Percentiles rank a stretch among this genome's conserved stretches.
Conservation (phyloP, 1,140 invertebrate genomes). For the Formica exsecta region DNA sequence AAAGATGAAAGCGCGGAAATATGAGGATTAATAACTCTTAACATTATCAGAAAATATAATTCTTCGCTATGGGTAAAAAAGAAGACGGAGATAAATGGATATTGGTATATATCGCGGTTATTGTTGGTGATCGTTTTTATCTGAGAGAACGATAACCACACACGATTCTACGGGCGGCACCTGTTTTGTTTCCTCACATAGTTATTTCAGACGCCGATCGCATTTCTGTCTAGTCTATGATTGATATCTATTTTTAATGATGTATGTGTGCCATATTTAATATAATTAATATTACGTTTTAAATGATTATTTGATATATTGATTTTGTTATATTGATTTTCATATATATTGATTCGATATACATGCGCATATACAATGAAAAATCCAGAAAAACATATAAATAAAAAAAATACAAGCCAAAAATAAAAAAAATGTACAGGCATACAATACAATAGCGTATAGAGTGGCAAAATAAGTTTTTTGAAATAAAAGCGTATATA, state of each 20-base stretch:
- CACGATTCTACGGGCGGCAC: not conserved
- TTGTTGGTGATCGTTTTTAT: conserved; percentile 33
- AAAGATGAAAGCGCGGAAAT: conserved; percentile 3
- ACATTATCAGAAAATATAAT: conserved; percentile 59
- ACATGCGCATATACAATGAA: not conserved
- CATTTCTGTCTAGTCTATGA: not conserved
- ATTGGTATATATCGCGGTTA: conserved; percentile 43
- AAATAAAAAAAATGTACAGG: conserved; percentile 6
- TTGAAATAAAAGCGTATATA: conserved; percentile 16
- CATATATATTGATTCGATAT: not conserved
- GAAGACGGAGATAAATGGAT: conserved; percentile 52
- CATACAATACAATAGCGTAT: conserved; percentile 9
- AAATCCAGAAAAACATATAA: not conserved
- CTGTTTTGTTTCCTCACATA: conserved; percentile 22
- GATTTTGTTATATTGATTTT: not conserved
- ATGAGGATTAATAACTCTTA: conserved; percentile 50
- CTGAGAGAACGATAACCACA: conserved; percentile 20
- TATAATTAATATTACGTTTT: not conserved
- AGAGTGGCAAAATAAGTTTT: conserved; percentile 9
- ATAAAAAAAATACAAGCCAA: conserved; percentile 23
- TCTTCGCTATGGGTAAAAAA: conserved; percentile 12
- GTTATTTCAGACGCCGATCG: not conserved
- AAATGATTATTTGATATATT: not conserved
- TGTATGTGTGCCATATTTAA: not conserved
- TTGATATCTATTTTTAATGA: not conserved